Base-by-base conservation (phyloP, 1,140 invertebrate genomes). In the Heliconius hewitsoni region DNA sequence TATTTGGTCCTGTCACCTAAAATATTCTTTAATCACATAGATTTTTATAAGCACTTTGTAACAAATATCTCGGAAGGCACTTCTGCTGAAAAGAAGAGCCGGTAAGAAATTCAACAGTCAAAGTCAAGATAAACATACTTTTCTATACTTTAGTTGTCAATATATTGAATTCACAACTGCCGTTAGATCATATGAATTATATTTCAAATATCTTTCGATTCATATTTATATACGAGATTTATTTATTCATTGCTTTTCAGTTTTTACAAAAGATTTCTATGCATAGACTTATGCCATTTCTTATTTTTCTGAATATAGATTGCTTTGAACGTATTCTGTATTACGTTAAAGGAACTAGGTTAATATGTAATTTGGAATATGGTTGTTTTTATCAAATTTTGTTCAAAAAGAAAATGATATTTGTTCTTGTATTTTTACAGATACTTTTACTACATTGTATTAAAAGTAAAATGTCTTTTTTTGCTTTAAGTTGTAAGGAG, bases 231-330 rank as follows among this genome's bases (percentile, higher is more conserved):
- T 66, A 66, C 2, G 60, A 66, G 60, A 30, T 66, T 66, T 66
- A 16, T 66, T 16, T 66, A 66, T 66, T 66, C 60, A 66, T 66
- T 66, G 60, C 60, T 16, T 30, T 66, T 66, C 60, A 27, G 27
- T 71, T 71, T 71, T 71, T 71, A 71, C 71, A 71, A 71, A 71
- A 71, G 71, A 39, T 71, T 71, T 71, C 71, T 71, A 71, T 71
- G 71, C 71, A 71, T 71, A 71, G 71, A 71, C 37, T 71, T 71
- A 39, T 71, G 30, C 34, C 71, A 39, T 71, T 71, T 27, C 71
- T 71, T 34, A 71, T 9, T 37, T 39, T 71, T n/a, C 30, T 71
- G 71, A 39, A 71, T 71, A 71, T 39, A 71, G 37, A 71, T 71
- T 71, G 37, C 71, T 71, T 71, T 39, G 71, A 71, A 71, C n/a